phyloP scores from a whole-genome alignment of 2,888 invertebrate species.

The Campaea margaritaria region DNA sequence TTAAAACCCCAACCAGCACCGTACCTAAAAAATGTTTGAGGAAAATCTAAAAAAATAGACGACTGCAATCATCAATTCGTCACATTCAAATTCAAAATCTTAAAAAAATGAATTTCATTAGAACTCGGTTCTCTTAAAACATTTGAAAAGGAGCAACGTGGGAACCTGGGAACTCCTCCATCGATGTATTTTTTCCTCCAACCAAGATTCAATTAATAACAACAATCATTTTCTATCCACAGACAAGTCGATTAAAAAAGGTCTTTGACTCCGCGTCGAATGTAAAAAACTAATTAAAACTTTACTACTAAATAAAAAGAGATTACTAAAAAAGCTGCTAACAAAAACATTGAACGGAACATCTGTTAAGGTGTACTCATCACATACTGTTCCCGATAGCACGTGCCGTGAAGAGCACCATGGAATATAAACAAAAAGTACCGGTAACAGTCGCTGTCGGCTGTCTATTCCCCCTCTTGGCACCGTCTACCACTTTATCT shows the following conservation, averaged over 20 bases:
- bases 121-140: not conserved
- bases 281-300: conserved; percentile 34
- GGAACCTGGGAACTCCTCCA: not conserved
- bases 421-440: conserved; percentile 67
- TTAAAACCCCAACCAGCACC: too few species aligned
- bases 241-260: conserved; percentile 21
- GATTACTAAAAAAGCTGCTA: conserved; percentile 29
- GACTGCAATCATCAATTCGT: too few species aligned
- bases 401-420: conserved; percentile 64
- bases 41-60: too few species aligned
- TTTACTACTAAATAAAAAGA: conserved; percentile 31
- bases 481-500: conserved; percentile 49
- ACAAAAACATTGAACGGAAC: conserved; percentile 57
- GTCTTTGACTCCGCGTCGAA: conserved; percentile 29
- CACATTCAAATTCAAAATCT: not conserved
- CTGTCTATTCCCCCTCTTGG: conserved; percentile 59
- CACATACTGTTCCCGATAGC: conserved; percentile 60
- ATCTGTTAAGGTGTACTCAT: conserved; percentile 69
- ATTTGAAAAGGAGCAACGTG: too few species aligned
- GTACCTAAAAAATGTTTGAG: too few species aligned
- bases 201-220: conserved; percentile 11
- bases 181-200: not conserved
- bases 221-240: conserved; percentile 14
- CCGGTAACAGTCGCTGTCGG: conserved; percentile 44
- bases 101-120: not conserved